A percentile compares a stretch with the other conserved stretches of the same genome.
These are phyloP conservation scores for Syritta pipiens DNA, from an alignment of 2,888 invertebrate species.

Conservation along the genomic window DNA sequence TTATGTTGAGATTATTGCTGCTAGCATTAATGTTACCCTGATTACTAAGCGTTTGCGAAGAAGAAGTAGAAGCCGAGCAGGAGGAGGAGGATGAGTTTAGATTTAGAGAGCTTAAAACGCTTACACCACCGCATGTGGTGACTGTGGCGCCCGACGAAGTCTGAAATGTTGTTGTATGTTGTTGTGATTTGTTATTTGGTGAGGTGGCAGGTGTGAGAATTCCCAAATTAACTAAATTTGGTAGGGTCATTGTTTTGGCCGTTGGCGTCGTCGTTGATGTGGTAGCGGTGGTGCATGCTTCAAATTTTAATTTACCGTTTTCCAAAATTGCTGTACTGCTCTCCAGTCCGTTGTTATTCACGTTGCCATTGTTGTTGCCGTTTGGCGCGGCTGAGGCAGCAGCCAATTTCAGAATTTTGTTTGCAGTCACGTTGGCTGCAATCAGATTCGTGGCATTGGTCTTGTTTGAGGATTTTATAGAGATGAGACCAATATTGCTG, in stretches of 20 bases:
- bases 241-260: slow-evolving; percentile 77
- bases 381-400: slow-evolving; percentile 71
- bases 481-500: slow-evolving; percentile 79
- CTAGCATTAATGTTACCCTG: slow-evolving; percentile 66
- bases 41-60: slow-evolving; percentile 65
- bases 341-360: slow-evolving; percentile 44
- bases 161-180: slow-evolving; percentile 74
- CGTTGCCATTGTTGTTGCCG: slow-evolving; percentile 67
- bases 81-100: slow-evolving; percentile 50
- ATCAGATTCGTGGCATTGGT: slow-evolving; percentile 75
- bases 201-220: slow-evolving; percentile 81
- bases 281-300: slow-evolving; percentile 65
- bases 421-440: slow-evolving; percentile 78
- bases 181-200: slow-evolving; percentile 79
- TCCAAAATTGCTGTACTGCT: slow-evolving; percentile 61
- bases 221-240: slow-evolving; percentile 79
- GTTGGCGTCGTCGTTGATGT: slow-evolving; percentile 70
- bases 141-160: slow-evolving; percentile 70
- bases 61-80: slow-evolving; percentile 70
- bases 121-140: slow-evolving; percentile 71
- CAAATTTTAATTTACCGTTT: slow-evolving; percentile 71
- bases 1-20: slow-evolving; percentile 69
- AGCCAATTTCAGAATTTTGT: slow-evolving; percentile 78
- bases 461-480: slow-evolving; percentile 74
- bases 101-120: slow-evolving; percentile 60